Evolutionary conservation across 2,797 vertebrate genomes (phyloP), one percentile per base, ranked within the genome.

Genomic region (Etheostoma perlongum): DNA sequence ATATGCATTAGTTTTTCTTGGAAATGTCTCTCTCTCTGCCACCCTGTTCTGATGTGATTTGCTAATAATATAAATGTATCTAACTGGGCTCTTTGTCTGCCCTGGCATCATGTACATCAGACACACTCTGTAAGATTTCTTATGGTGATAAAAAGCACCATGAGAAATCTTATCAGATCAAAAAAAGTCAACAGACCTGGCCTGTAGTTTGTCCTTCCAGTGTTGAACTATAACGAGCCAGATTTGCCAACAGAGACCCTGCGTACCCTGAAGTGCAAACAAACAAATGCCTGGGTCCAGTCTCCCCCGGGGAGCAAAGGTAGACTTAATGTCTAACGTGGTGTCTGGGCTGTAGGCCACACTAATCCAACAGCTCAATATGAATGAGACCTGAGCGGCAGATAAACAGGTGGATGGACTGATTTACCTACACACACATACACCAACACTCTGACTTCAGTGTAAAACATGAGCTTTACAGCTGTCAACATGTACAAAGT

Each of bases 251-350:
- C 71, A 70, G 40, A 80, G 82, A 79, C 87, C 84, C 27, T 10
- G 30, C 48, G 65, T 84, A 78, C 83, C 71, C 83, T 72, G 71
- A 33, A 81, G 64, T 59, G 66, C 76, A 91, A 93, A 91, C 80
- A 93, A 88, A 88, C 74, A 89, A 72, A 64, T 19, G 64, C 69
- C 78, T 89, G 84, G 60, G 53, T 76, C 62, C 9, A 67, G 77
- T 78, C 76, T 78, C 84, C 69, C 85, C 69, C 16, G 53, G 74
- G 83, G 90, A 87, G 77, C 89, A 93, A 93, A 94, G 91, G 92
- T 94, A 87, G 81, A 78, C 78, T 85, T 86, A 69, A 86, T 85
- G 83, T 89, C 81, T 83, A 79, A 67, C 51, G 1, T 53, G 52
- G 51, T 72, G 79, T 88, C 74, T 86, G 78, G 60, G 67, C 55